These are phyloP conservation scores for Catharus minimus DNA, from an alignment of 2,113 vertebrate genomes.

Conservation along the genomic window DNA sequence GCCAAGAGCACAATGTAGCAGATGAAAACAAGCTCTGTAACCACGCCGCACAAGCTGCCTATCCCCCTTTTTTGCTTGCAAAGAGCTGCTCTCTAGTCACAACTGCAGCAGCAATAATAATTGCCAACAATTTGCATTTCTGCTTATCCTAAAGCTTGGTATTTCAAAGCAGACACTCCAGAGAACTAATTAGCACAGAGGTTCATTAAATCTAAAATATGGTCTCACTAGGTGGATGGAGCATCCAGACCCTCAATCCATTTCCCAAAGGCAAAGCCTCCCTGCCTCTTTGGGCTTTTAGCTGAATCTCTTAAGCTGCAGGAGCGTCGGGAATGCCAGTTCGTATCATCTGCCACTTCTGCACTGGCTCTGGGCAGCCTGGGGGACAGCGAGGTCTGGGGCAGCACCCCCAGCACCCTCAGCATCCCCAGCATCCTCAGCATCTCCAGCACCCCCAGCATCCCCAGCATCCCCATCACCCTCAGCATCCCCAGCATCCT, in stretches of 20 bases:
- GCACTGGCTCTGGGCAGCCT: not conserved
- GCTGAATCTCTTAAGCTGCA: not conserved
- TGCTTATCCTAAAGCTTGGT: not conserved
- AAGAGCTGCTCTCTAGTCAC: not conserved
- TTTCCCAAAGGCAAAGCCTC: conserved; percentile 1
- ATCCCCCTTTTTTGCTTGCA: not conserved
- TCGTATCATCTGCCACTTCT: not conserved
- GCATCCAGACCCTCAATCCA: not conserved
- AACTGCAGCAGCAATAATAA: not conserved
- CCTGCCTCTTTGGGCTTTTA: not conserved
- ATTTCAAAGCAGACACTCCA: conserved; percentile 29
- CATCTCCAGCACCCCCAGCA: no score
- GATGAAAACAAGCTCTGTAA: not conserved
- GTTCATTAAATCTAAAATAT: conserved; percentile 24
- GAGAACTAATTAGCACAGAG: conserved; percentile 20
- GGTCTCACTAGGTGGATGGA: not conserved
- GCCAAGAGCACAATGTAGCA: not conserved
- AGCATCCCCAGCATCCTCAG: no score
- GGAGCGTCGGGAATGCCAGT: not conserved
- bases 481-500: no score
- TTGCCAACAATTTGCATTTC: conserved; percentile 17
- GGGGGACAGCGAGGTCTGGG: not conserved
- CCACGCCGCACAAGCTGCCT: rapidly evolving
- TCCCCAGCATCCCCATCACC: not conserved
- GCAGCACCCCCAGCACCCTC: not conserved